Evolutionary conservation across 2,113 vertebrate species (phyloP).

Genomic region (Rhea americana): DNA sequence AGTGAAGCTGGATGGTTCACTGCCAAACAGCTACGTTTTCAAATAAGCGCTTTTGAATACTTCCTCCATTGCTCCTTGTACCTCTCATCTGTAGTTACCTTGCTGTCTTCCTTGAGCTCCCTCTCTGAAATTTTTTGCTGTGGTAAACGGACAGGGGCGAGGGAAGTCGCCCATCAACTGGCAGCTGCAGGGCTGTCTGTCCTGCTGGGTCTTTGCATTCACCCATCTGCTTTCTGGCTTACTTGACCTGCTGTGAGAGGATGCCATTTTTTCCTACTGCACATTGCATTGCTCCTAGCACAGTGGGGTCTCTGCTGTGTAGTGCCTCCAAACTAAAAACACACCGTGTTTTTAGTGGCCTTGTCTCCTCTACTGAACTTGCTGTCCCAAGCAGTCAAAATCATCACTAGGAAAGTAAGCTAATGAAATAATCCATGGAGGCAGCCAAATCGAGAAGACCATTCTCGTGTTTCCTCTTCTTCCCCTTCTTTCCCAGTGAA

Average conservation of each 20-base stretch:
- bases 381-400: neutral
- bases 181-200: neutral
- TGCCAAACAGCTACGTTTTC: neutral
- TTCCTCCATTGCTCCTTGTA: no score
- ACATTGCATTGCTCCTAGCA: neutral
- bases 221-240: neutral
- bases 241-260: neutral
- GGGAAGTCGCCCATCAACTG: neutral
- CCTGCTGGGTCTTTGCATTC: neutral
- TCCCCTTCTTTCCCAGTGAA: neutral
- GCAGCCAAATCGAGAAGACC: neutral
- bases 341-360: neutral
- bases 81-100: neutral
- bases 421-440: fast-evolving
- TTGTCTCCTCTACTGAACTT: neutral
- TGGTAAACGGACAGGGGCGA: no score
- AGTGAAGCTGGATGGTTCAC: no score
- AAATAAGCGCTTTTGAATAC: no score
- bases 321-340: neutral
- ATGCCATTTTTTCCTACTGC: neutral
- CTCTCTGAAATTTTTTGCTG: neutral
- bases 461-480: fast-evolving
- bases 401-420: no score
- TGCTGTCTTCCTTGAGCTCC: neutral
- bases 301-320: neutral